Evolutionary conservation across 2,797 vertebrate species (phyloP).

Genomic region (Chaetodon trifasciatus): DNA sequence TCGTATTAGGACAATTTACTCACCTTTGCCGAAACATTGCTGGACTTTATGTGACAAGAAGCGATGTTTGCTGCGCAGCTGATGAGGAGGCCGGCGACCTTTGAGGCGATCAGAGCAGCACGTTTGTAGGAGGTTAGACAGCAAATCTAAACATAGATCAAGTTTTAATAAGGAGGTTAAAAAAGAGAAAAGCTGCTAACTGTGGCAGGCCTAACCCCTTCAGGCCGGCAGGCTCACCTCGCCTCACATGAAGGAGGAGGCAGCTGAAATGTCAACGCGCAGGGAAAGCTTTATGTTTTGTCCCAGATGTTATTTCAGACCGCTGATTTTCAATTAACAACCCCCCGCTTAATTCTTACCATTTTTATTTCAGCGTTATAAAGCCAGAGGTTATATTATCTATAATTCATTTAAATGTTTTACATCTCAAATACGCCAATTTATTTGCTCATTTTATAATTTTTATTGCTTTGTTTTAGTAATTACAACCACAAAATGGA

Average conservation of each 20-base stretch:
- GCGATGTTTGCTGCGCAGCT: not conserved
- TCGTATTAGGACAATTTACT: not conserved
- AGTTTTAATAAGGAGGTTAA: not conserved
- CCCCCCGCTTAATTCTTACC: not conserved
- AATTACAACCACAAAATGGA: not conserved
- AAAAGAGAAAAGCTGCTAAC: not conserved
- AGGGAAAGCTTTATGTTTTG: not conserved
- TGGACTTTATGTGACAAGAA: not conserved
- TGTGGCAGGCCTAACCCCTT: not conserved
- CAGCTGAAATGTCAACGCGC: not conserved
- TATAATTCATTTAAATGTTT: not conserved
- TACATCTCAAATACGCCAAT: not conserved
- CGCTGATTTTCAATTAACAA: not conserved
- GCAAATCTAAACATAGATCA: not conserved
- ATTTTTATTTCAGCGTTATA: not conserved
- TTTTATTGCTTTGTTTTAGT: not conserved
- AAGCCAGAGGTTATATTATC: not conserved
- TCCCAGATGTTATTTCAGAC: not conserved
- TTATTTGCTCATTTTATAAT: not conserved
- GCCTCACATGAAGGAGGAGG: not conserved
- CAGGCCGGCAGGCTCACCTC: conserved; percentile 10
- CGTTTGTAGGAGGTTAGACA: not conserved
- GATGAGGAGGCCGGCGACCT: conserved; percentile 25
- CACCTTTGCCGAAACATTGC: not conserved
- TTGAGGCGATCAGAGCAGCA: not conserved